A percentile compares a stretch with the other conserved stretches of the same genome.
These are phyloP conservation scores for Hyposmocoma kahamanoa DNA, from an alignment of 1,140 invertebrate species.

Conservation along the genomic window DNA sequence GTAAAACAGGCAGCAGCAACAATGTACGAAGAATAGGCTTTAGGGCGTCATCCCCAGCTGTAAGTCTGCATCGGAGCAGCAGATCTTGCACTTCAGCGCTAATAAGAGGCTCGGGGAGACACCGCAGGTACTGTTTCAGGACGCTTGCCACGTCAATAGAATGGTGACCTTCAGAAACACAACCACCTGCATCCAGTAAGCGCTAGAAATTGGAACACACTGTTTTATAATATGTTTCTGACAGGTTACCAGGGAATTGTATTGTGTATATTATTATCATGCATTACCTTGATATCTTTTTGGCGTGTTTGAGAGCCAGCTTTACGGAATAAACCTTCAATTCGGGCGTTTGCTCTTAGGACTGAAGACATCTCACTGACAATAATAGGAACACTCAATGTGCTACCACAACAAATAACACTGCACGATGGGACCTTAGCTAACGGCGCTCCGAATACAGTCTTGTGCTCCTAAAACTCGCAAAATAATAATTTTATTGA, in stretches of 20 bases:
- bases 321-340: slow-evolving; percentile 90
- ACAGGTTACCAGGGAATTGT: neutral
- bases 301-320: slow-evolving; percentile 87
- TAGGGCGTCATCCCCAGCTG: slow-evolving; percentile 53
- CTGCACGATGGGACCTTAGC: slow-evolving; percentile 70
- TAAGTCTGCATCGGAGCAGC: slow-evolving; percentile 80
- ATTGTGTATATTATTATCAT: slow-evolving; percentile 4
- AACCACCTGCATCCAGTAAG: slow-evolving; percentile 78
- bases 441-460: slow-evolving; percentile 77
- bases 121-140: slow-evolving; percentile 87
- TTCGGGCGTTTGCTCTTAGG: slow-evolving; percentile 78
- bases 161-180: slow-evolving; percentile 78
- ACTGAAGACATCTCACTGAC: slow-evolving; percentile 81
- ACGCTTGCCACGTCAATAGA: slow-evolving; percentile 88
- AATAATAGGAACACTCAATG: slow-evolving; percentile 83
- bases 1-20: slow-evolving; percentile 61
- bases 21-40: slow-evolving; percentile 62
- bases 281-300: slow-evolving; percentile 82
- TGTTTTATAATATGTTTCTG: neutral
- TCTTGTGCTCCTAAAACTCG: slow-evolving; percentile 60
- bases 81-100: slow-evolving; percentile 80
- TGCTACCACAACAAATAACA: slow-evolving; percentile 76
- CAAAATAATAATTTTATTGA: slow-evolving; percentile 6
- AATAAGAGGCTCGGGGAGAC: slow-evolving; percentile 88
- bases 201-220: slow-evolving; percentile 53